Conservation (phyloP, 2,113 vertebrate species). For the Psilopsiagon aymara region DNA sequence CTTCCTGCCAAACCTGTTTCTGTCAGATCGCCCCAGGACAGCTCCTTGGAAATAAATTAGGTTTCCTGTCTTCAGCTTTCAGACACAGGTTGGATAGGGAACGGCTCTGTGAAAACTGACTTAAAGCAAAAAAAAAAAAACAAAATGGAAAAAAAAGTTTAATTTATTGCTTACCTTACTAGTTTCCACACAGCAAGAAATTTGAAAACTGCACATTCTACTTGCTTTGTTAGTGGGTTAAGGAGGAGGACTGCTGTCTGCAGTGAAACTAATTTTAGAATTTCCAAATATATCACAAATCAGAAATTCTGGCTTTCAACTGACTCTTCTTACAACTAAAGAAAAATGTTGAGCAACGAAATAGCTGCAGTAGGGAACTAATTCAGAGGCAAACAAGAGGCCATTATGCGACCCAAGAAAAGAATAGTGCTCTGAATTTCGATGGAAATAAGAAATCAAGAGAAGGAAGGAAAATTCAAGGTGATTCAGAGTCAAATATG, state of each 20-base stretch:
- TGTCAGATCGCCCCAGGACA: neutral
- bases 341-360: neutral
- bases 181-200: neutral
- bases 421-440: neutral
- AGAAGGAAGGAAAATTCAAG: conserved; percentile 36
- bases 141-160: neutral
- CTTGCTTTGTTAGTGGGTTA: neutral
- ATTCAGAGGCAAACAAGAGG: neutral
- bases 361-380: neutral
- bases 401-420: neutral
- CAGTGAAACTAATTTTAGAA: neutral
- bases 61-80: neutral
- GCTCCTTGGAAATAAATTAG: neutral
- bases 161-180: neutral
- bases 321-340: neutral
- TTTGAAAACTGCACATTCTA: neutral
- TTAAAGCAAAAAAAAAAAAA: neutral
- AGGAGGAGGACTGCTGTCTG: neutral
- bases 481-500: conserved; percentile 24
- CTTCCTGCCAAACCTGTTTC: neutral
- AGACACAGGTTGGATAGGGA: neutral
- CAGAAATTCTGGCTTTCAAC: neutral
- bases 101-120: neutral
- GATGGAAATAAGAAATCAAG: neutral
- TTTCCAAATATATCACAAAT: neutral